phyloP scores from a whole-genome alignment of 2,797 vertebrate genomes.

The Gymnocypris eckloni region DNA sequence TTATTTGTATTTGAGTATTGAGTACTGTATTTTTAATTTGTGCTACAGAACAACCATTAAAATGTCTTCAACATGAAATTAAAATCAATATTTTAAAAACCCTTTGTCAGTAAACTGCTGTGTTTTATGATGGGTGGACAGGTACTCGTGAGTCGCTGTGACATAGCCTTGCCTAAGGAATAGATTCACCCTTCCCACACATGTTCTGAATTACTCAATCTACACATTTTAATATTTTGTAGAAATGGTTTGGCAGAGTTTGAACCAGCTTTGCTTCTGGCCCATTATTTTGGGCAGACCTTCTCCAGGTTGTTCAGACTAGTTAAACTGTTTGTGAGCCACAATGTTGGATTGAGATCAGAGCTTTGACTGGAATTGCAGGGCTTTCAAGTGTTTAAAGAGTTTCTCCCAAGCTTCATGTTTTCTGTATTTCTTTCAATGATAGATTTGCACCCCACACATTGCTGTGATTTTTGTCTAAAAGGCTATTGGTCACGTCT shows the following conservation, averaged over 20 bases:
- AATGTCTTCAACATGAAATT: background rate
- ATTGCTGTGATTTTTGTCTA: background rate
- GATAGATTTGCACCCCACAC: background rate
- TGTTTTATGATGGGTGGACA: background rate
- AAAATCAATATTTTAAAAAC: background rate
- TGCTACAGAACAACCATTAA: background rate
- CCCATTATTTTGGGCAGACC: background rate
- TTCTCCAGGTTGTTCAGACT: conserved; percentile 1
- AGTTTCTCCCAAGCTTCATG: background rate
- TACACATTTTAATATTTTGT: background rate
- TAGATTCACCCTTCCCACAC: background rate
- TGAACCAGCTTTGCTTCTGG: conserved; percentile 7
- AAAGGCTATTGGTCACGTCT: background rate
- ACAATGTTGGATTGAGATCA: conserved; percentile 32
- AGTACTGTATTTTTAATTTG: background rate
- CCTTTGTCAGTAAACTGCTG: background rate
- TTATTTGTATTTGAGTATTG: no score
- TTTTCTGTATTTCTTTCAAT: background rate
- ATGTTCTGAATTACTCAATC: background rate
- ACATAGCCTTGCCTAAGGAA: background rate
- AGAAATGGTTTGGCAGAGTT: conserved; percentile 3
- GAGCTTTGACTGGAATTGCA: background rate
- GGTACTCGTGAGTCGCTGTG: background rate
- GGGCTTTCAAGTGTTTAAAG: conserved; percentile 1
- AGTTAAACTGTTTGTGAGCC: conserved; percentile 12